Percentiles rank a stretch among this genome's conserved stretches.
These are phyloP conservation scores for Kryptolebias ocellatus DNA, from an alignment of 2,797 vertebrate species.

Conservation along the genomic window DNA sequence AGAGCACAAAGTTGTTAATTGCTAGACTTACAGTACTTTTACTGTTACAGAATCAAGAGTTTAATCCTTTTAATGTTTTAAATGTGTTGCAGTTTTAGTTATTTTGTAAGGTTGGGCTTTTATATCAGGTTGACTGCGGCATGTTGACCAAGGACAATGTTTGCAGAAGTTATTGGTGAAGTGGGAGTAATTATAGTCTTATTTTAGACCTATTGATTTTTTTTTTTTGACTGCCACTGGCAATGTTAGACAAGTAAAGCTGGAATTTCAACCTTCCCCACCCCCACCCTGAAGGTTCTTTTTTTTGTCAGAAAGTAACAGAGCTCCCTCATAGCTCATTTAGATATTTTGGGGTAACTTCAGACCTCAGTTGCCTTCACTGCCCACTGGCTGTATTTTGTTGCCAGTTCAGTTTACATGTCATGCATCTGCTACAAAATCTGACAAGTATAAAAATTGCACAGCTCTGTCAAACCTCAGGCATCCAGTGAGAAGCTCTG, in stretches of 20 bases:
- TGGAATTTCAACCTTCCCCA: slow-evolving; percentile 41
- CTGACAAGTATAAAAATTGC: slow-evolving; percentile 75
- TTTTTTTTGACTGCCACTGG: slow-evolving; percentile 43
- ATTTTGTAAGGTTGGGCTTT: slow-evolving; percentile 31
- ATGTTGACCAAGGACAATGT: slow-evolving; percentile 41
- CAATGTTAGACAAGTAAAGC: slow-evolving; percentile 55
- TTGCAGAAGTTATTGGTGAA: slow-evolving; percentile 56
- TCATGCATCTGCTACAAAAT: slow-evolving; percentile 67
- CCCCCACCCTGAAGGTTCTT: slow-evolving; percentile 21
- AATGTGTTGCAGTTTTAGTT: slow-evolving; percentile 30
- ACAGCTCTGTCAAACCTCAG: slow-evolving; percentile 67
- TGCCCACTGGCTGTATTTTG: slow-evolving; percentile 63
- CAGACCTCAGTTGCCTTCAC: slow-evolving; percentile 49
- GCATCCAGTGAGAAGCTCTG: slow-evolving; percentile 56
- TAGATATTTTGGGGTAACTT: slow-evolving; percentile 57
- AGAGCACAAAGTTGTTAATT: slow-evolving; percentile 38
- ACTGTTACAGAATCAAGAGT: background rate
- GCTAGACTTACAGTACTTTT: slow-evolving; percentile 25
- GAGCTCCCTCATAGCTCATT: slow-evolving; percentile 46
- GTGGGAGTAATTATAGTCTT: slow-evolving; percentile 64
- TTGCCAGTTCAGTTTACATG: slow-evolving; percentile 78
- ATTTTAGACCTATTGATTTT: slow-evolving; percentile 71
- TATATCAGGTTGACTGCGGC: slow-evolving; percentile 28
- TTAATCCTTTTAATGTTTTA: background rate
- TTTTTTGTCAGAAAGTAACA: slow-evolving; percentile 28